These are phyloP conservation scores for Centropyge bicolor DNA, from an alignment of 2,797 vertebrate species.

Conservation along the genomic window DNA sequence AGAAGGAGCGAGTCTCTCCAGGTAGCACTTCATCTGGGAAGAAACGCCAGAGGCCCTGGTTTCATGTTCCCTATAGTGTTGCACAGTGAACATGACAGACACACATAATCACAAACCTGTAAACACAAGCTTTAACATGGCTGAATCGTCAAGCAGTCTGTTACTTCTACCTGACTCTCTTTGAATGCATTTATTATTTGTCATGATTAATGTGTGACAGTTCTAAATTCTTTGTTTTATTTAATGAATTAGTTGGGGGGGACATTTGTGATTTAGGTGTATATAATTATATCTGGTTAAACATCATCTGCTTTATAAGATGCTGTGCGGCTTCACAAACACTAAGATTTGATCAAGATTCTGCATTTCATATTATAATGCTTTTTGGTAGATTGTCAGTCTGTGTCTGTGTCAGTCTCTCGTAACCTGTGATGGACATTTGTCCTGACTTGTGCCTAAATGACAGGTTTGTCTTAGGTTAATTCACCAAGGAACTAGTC, in stretches of 20 bases:
- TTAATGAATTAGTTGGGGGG: neutral
- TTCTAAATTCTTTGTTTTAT: too few species aligned
- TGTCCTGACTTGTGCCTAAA: neutral
- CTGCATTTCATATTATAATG: neutral
- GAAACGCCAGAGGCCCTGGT: conserved; percentile 52
- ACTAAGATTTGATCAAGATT: neutral
- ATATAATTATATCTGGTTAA: neutral
- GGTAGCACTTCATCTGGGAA: conserved; percentile 32
- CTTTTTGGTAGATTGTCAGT: neutral
- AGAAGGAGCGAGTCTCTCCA: conserved; percentile 20
- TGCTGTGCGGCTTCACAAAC: neutral
- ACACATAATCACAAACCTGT: neutral
- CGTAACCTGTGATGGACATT: neutral
- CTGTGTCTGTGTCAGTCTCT: neutral
- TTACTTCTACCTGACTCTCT: neutral
- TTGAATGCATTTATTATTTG: neutral
- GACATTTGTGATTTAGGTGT: neutral
- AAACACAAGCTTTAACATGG: neutral
- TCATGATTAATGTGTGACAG: neutral
- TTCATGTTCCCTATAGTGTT: conserved; percentile 38
- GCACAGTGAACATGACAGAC: neutral
- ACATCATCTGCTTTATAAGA: neutral
- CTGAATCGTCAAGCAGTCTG: rapidly evolving
- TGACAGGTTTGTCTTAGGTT: neutral
- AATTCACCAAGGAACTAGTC: too few species aligned